Evolutionary conservation across 2,113 vertebrate species (phyloP).

Genomic region (Callionymus lyra): DNA sequence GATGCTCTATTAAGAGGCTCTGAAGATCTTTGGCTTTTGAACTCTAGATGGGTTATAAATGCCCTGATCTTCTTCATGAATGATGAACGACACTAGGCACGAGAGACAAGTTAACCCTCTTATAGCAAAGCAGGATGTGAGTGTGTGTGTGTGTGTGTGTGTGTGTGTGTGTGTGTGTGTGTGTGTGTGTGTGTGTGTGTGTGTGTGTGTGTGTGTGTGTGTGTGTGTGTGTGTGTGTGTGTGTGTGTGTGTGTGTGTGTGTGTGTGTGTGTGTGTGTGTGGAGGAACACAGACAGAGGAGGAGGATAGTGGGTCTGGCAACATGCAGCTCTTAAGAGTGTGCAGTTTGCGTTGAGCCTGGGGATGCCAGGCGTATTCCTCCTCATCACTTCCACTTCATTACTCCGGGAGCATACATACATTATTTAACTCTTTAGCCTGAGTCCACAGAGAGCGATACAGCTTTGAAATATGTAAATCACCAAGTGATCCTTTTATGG

Average conservation of each 20-base stretch:
- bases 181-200: slow-evolving; percentile 13
- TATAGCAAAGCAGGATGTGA: slow-evolving; percentile 32
- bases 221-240: slow-evolving; percentile 5
- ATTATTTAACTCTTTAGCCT: slow-evolving; percentile 63
- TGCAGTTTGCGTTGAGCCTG: slow-evolving; percentile 59
- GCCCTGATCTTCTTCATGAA: slow-evolving; percentile 61
- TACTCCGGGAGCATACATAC: slow-evolving; percentile 60
- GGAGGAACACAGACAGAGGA: slow-evolving; percentile 18
- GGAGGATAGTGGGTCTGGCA: slow-evolving; percentile 42
- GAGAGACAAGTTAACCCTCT: slow-evolving; percentile 67
- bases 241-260: no score
- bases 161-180: slow-evolving; percentile 12
- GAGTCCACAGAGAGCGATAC: slow-evolving; percentile 58
- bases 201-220: slow-evolving; percentile 6
- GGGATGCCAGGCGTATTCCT: slow-evolving; percentile 61
- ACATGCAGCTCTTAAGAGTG: slow-evolving; percentile 56
- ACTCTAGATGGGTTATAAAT: slow-evolving; percentile 57
- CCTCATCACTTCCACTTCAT: slow-evolving; percentile 69
- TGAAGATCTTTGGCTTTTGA: slow-evolving; percentile 33
- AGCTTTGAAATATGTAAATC: slow-evolving; percentile 65
- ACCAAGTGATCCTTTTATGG: no score
- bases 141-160: slow-evolving; percentile 9
- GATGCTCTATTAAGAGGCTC: slow-evolving; percentile 21
- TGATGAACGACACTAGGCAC: slow-evolving; percentile 66
- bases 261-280: slow-evolving; percentile 6